Evolutionary conservation across 2,888 invertebrate genomes (phyloP).

Genomic region (Clitarchus hookeri): DNA sequence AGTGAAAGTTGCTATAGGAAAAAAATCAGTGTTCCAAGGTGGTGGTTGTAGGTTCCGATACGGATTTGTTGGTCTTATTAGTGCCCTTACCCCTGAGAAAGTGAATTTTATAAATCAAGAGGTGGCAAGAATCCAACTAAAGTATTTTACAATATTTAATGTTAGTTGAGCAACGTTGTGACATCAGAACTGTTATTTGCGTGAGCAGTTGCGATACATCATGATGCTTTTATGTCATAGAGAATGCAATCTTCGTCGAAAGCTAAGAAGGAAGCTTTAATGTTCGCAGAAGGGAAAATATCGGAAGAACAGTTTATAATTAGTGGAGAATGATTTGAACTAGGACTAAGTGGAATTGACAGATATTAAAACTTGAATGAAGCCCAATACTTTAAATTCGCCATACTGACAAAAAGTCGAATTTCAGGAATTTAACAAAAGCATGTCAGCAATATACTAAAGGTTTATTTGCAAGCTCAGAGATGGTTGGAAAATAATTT

Average conservation of each 20-base stretch:
- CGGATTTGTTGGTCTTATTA: slow-evolving; percentile 1
- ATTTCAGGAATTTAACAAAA: too few species aligned
- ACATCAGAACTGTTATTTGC: not conserved
- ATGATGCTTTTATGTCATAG: not conserved
- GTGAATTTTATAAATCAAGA: not conserved
- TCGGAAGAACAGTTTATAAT: not conserved
- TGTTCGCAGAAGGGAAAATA: too few species aligned
- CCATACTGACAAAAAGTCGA: too few species aligned
- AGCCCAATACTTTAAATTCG: too few species aligned
- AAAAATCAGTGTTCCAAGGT: not conserved
- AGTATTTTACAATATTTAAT: slow-evolving; percentile 15
- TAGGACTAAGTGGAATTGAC: too few species aligned
- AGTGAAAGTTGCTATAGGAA: not conserved
- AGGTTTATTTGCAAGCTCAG: too few species aligned
- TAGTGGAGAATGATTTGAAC: too few species aligned
- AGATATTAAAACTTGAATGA: too few species aligned
- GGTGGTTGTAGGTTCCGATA: slow-evolving; percentile 10
- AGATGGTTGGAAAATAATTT: too few species aligned
- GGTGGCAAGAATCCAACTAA: not conserved
- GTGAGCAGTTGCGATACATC: not conserved
- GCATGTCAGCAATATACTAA: too few species aligned
- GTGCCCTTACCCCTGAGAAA: not conserved
- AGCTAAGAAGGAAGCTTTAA: too few species aligned
- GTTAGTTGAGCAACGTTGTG: not conserved
- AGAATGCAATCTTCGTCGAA: not conserved